A percentile compares a stretch with the other conserved stretches of the same genome.
Conservation (phyloP, 2,888 invertebrate genomes). For the Iselma pallidipennis region DNA sequence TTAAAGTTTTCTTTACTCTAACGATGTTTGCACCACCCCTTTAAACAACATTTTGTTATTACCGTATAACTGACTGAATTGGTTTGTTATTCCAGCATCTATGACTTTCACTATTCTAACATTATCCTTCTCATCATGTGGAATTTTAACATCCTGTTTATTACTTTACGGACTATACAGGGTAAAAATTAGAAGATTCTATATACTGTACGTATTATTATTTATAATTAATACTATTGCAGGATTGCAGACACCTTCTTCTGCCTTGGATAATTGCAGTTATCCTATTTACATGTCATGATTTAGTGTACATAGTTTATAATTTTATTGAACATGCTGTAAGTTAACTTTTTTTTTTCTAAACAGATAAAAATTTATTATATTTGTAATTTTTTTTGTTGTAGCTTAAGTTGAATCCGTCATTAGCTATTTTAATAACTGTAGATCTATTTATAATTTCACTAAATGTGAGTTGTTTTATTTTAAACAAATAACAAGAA, state of each 20-base stretch:
- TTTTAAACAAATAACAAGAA: no score
- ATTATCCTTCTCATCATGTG: constrained; percentile 68
- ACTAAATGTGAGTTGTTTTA: constrained; percentile 70
- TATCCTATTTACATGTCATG: constrained; percentile 67
- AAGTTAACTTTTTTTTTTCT: constrained; percentile 53
- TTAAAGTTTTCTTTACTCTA: not conserved
- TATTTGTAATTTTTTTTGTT: constrained; percentile 51
- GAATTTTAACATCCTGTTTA: constrained; percentile 68
- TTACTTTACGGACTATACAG: constrained; percentile 71
- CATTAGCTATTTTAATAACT: constrained; percentile 75
- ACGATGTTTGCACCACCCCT: not conserved
- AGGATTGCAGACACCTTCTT: constrained; percentile 72
- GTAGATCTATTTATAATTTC: constrained; percentile 77
- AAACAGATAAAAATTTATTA: not conserved
- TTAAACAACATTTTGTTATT: no score
- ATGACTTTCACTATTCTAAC: constrained; percentile 71
- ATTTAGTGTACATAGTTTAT: constrained; percentile 69
- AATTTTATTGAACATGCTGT: constrained; percentile 68
- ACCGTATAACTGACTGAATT: not conserved
- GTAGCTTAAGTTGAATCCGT: constrained; percentile 73
- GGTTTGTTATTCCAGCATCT: constrained; percentile 64
- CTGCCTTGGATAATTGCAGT: constrained; percentile 77
- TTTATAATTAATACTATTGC: constrained; percentile 47
- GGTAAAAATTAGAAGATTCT: constrained; percentile 58
- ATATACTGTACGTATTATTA: not conserved